A percentile compares a stretch with the other conserved stretches of the same genome.
These are phyloP conservation scores for Drosophila gunungcola DNA, from an alignment of 1,140 invertebrate species.

Conservation along the genomic window DNA sequence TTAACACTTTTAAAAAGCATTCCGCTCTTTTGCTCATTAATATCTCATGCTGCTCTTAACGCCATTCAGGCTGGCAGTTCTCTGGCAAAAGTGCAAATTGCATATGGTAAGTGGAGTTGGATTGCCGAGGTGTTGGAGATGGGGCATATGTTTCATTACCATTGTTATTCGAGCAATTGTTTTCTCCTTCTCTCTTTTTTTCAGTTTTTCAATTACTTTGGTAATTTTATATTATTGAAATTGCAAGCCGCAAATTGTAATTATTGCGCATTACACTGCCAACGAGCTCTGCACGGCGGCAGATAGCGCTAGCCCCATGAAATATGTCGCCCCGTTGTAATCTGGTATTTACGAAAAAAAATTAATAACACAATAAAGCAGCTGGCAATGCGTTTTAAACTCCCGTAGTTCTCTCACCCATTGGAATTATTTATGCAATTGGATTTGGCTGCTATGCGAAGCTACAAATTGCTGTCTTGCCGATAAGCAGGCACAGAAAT, in stretches of 20 bases:
- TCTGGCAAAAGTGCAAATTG: slow-evolving; percentile 46
- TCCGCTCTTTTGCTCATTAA: slow-evolving; percentile 79
- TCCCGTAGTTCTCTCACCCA: slow-evolving; percentile 19
- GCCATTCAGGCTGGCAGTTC: slow-evolving; percentile 2
- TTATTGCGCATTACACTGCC: slow-evolving; percentile 63
- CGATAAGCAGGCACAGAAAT: slow-evolving; percentile 66
- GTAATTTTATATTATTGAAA: slow-evolving; percentile 84
- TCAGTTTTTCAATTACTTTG: slow-evolving; percentile 75
- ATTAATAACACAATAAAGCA: slow-evolving; percentile 70
- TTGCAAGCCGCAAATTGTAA: slow-evolving; percentile 80
- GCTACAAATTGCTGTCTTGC: slow-evolving; percentile 66
- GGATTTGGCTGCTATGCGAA: slow-evolving; percentile 59
- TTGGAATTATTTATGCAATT: slow-evolving; percentile 75
- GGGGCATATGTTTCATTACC: slow-evolving; percentile 63
- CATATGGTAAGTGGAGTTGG: slow-evolving; percentile 34
- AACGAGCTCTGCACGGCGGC: slow-evolving; percentile 22
- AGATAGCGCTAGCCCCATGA: slow-evolving; percentile 37
- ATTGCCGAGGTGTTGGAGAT: slow-evolving; percentile 16
- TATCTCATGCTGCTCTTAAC: slow-evolving; percentile 82
- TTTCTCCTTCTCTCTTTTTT: slow-evolving; percentile 22
- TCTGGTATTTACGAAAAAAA: slow-evolving; percentile 76
- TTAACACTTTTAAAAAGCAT: slow-evolving; percentile 84
- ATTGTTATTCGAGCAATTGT: slow-evolving; percentile 52
- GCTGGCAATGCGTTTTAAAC: slow-evolving; percentile 51
- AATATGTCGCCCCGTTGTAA: slow-evolving; percentile 77